Evolutionary conservation across 1,140 invertebrate genomes (phyloP), one percentile per base, ranked within the genome.

Genomic region (Diorhabda carinulata): DNA sequence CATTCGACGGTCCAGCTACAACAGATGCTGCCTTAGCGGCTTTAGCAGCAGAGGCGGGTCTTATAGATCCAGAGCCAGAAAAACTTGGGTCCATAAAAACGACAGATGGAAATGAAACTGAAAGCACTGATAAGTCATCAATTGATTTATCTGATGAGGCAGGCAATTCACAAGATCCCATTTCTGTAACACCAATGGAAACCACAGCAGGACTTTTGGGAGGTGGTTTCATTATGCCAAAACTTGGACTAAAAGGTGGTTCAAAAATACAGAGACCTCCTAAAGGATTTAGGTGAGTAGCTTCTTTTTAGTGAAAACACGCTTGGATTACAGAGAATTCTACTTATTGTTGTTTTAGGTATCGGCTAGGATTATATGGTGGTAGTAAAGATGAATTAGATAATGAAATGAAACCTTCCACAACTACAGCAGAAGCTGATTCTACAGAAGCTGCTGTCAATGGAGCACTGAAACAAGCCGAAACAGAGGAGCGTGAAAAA

Each of bases 21-120:
- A 88, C 86, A 3, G 87, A 89, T 73, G 87, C 87, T 3, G 88
- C 87, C 2, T 75, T 89, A 6, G 87, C 88, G 9, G 87, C 87
- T 2, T 78, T 89, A 5, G 87, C 88, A 43, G 87, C 87, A 5
- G 88, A 90, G 76, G 87, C 88, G 43, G 87, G 87, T 9, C 75
- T 90, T 2, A 86, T 89, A 43, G 86, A 88, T 74, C 86, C 86
- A 0, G 83, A 85, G 47, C 83, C 83, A 43, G 82, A 82, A 63
- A 70, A 66, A 42, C 72, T 68, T 5, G 52, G 60, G 40, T 25
- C 41, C 10, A 41, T 25, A 5, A 5, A 65, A 52, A 58, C 47
- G 2, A 25, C 43, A 40, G 66, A 68, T n/a, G 57, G 10, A 44
- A 64, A 59, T 7, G 69, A 67, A 10, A 25, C 42, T 25, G 71